These are phyloP conservation scores for Trichoplax adhaerens DNA, from an alignment of 37 sponge, comb jelly and placozoan species.

Conservation along the genomic window DNA sequence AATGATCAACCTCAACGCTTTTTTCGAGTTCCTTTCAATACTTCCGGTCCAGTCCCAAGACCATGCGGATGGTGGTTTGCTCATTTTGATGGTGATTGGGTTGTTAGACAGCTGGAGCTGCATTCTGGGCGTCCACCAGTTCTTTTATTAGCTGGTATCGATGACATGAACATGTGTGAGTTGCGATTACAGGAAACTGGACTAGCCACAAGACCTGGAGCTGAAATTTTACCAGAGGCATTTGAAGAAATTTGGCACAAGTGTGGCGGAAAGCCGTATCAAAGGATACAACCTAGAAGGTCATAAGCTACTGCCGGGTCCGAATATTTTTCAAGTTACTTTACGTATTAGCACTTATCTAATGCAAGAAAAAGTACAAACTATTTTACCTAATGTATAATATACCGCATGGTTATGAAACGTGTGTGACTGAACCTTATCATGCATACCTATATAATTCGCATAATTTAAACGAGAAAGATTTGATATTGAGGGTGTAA, in stretches of 20 bases:
- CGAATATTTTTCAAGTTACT: too few species aligned
- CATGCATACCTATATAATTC: too few species aligned
- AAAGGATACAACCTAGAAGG: too few species aligned
- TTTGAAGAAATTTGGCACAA: constrained; percentile 76
- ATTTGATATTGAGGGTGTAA: too few species aligned
- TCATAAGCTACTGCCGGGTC: too few species aligned
- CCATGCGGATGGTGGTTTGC: constrained; percentile 87
- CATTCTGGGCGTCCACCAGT: constrained; percentile 66
- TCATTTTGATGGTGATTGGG: constrained; percentile 94
- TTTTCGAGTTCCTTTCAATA: constrained; percentile 78
- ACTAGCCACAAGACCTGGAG: constrained; percentile 68
- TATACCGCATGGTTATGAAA: too few species aligned
- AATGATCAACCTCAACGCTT: constrained; percentile 45
- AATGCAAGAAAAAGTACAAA: too few species aligned
- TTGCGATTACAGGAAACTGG: constrained; percentile 85
- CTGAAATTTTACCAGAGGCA: constrained; percentile 67
- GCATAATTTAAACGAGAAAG: too few species aligned
- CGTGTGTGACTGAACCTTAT: too few species aligned
- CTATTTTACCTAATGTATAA: too few species aligned
- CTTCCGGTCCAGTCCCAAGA: constrained; percentile 4
- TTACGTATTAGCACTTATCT: too few species aligned
- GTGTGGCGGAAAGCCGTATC: constrained; percentile 55
- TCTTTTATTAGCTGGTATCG: constrained; percentile 66
- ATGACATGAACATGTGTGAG: constrained; percentile 97
- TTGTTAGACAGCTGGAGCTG: constrained; percentile 87